Conservation (phyloP, 2,797 vertebrate species). For the Pangasius djambal region DNA sequence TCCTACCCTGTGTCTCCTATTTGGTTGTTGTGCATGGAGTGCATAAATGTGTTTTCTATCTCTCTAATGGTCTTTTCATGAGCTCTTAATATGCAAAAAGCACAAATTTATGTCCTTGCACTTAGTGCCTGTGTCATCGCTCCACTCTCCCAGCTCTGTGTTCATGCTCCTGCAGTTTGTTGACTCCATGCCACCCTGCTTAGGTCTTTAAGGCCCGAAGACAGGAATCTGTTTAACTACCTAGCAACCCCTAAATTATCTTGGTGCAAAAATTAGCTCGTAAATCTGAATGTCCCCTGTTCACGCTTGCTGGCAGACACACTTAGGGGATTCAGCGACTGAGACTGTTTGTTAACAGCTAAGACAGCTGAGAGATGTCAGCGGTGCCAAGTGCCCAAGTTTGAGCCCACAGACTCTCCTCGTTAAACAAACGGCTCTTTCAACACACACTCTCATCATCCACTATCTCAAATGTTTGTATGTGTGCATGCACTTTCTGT, state of each 20-base stretch:
- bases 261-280: slow-evolving; percentile 42
- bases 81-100: slow-evolving; percentile 45
- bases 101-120: slow-evolving; percentile 41
- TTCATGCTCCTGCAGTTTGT: slow-evolving; percentile 35
- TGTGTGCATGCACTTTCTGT: slow-evolving; percentile 23
- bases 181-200: slow-evolving; percentile 35
- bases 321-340: slow-evolving; percentile 28
- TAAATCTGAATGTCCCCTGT: slow-evolving; percentile 39
- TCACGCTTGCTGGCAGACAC: slow-evolving; percentile 42
- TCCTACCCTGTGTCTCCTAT: neutral
- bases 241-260: slow-evolving; percentile 41
- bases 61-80: slow-evolving; percentile 52
- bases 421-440: slow-evolving; percentile 46
- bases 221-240: slow-evolving; percentile 46
- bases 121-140: slow-evolving; percentile 37
- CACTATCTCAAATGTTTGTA: slow-evolving; percentile 25
- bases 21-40: slow-evolving; percentile 28
- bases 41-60: slow-evolving; percentile 20
- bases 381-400: slow-evolving; percentile 38
- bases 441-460: slow-evolving; percentile 42
- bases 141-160: slow-evolving; percentile 36
- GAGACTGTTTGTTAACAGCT: slow-evolving; percentile 52
- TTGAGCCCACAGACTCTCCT: slow-evolving; percentile 42
- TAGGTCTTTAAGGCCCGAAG: slow-evolving; percentile 32
- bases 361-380: slow-evolving; percentile 46